phyloP scores from a whole-genome alignment of 1,140 invertebrate species.

The Pseudobourletiella spinata region DNA sequence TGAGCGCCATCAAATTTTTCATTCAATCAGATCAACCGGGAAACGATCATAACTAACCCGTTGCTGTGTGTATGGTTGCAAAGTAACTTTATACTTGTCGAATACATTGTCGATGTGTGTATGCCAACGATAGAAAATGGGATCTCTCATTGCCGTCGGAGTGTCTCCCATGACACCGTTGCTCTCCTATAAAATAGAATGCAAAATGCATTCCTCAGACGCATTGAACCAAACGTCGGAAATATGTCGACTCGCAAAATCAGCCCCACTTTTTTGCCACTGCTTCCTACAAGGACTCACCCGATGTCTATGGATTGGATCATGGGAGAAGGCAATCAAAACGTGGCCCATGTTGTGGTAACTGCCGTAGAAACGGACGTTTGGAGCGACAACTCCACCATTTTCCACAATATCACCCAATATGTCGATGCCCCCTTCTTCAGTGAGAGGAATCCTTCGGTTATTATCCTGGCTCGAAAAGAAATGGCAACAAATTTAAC shows the following conservation, averaged over 20 bases:
- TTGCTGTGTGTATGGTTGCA: slow-evolving; percentile 16
- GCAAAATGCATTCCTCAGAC: not conserved
- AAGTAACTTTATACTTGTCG: slow-evolving; percentile 44
- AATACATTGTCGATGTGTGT: slow-evolving; percentile 69
- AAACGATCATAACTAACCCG: not conserved
- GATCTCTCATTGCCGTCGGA: slow-evolving; percentile 52
- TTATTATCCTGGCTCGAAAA: not conserved
- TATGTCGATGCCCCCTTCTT: slow-evolving; percentile 59
- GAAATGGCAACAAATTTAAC: not conserved
- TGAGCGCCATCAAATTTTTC: not conserved
- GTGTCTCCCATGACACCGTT: slow-evolving; percentile 39
- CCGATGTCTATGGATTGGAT: slow-evolving; percentile 49
- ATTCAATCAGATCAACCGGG: not conserved
- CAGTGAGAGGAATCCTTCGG: not conserved
- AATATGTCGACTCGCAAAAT: not conserved
- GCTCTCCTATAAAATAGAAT: slow-evolving; percentile 36
- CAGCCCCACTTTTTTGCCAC: not conserved
- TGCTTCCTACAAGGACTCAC: slow-evolving; percentile 6
- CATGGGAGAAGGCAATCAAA: slow-evolving; percentile 57
- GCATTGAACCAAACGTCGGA: not conserved
- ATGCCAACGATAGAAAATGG: slow-evolving; percentile 76
- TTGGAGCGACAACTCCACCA: slow-evolving; percentile 54
- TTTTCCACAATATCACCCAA: slow-evolving; percentile 70
- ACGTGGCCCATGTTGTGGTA: slow-evolving; percentile 60
- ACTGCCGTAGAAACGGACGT: slow-evolving; percentile 55